These are phyloP conservation scores for Caenorhabditis wallacei DNA, from an alignment of 2,888 invertebrate species.

Conservation along the genomic window DNA sequence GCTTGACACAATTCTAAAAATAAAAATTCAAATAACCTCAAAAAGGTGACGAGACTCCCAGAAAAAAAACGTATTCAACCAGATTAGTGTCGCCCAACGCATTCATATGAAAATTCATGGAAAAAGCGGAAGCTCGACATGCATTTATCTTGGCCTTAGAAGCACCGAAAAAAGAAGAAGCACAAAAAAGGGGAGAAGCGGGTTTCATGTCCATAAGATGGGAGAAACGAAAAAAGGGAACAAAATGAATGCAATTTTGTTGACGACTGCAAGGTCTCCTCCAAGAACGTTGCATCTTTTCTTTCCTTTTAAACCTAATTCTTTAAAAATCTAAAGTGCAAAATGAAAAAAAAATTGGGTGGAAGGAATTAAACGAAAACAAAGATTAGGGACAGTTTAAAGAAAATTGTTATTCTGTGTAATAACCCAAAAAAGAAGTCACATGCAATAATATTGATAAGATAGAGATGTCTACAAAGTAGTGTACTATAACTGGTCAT, in stretches of 20 bases:
- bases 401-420: conserved; percentile 2
- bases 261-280: conserved; percentile 27
- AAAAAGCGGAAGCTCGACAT: conserved; percentile 36
- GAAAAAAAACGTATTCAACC: not conserved
- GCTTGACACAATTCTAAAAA: too few relatives aligned
- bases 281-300: conserved; percentile 5
- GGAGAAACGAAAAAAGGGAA: not conserved
- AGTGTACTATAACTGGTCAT: conserved; percentile 28
- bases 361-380: too few relatives aligned
- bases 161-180: not conserved
- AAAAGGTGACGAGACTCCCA: not conserved
- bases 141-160: conserved; percentile 20
- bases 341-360: not conserved
- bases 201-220: conserved; percentile 12
- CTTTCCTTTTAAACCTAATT: conserved; percentile 13
- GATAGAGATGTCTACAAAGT: conserved; percentile 14
- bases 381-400: too few relatives aligned
- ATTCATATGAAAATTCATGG: conserved; percentile 58
- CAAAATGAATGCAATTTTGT: conserved; percentile 45
- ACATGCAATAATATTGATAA: conserved; percentile 30
- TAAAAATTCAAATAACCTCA: too few relatives aligned
- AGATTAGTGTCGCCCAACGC: not conserved
- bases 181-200: not conserved
- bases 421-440: conserved; percentile 1
- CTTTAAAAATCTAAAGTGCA: conserved; percentile 28